phyloP scores from a whole-genome alignment of 1,140 invertebrate genomes.

The Trachymyrmex cornetzi region DNA sequence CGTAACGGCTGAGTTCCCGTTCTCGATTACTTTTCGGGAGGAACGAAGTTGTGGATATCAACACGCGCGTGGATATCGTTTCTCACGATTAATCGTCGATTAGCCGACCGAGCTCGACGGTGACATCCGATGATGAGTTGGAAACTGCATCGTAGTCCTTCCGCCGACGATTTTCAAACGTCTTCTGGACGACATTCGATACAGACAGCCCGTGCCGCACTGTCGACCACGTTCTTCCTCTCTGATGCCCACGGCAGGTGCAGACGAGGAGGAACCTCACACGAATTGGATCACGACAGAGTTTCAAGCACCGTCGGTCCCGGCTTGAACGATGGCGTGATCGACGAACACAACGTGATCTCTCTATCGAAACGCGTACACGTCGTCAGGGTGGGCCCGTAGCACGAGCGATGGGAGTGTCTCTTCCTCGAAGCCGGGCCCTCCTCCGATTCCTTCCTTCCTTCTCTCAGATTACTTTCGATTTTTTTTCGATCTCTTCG shows the following conservation, averaged over 20 bases:
- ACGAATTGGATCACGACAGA: slow-evolving; percentile 37
- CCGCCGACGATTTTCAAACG: slow-evolving; percentile 29
- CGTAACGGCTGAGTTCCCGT: background rate
- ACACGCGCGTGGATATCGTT: slow-evolving; percentile 19
- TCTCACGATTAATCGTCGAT: slow-evolving; percentile 45
- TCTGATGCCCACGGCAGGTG: slow-evolving; percentile 29
- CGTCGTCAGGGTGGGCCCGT: slow-evolving; percentile 41
- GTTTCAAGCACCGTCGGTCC: slow-evolving; percentile 27
- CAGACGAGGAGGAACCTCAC: slow-evolving; percentile 15
- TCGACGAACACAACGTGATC: slow-evolving; percentile 32
- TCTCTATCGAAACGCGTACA: slow-evolving; percentile 44
- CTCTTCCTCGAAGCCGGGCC: slow-evolving; percentile 42
- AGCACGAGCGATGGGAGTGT: slow-evolving; percentile 45
- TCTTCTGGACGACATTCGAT: slow-evolving; percentile 57
- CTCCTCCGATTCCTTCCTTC: background rate
- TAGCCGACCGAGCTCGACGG: slow-evolving; percentile 36
- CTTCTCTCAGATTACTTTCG: background rate
- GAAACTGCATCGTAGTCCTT: slow-evolving; percentile 44
- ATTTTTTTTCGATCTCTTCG: background rate
- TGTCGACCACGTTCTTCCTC: background rate
- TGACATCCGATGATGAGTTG: slow-evolving; percentile 7
- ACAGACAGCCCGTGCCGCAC: background rate
- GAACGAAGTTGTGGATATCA: background rate
- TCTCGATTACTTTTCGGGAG: background rate
- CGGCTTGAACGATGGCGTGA: slow-evolving; percentile 21